Evolutionary conservation across 2,113 vertebrate genomes (phyloP).

Genomic region (Alaudala cheleensis): DNA sequence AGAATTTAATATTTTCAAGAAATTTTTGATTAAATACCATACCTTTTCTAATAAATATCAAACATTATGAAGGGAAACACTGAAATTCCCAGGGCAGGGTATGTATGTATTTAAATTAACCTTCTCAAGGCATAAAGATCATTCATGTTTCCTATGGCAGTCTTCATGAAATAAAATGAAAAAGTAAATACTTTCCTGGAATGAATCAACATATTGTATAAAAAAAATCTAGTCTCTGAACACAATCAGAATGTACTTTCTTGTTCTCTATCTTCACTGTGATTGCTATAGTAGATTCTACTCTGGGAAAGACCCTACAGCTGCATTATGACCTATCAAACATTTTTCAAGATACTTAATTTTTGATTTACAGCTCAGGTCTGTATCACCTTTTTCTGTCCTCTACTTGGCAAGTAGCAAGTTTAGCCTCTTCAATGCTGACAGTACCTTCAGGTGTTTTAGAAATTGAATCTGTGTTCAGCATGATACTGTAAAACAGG

Average conservation of each 20-base stretch:
- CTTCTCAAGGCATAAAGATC: background rate
- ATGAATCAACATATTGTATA: background rate
- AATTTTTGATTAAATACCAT: background rate
- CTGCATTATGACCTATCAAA: background rate
- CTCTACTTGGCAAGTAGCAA: background rate
- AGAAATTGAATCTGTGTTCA: conserved; percentile 57
- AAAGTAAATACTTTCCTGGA: background rate
- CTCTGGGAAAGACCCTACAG: background rate
- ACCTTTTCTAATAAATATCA: background rate
- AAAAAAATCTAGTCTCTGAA: background rate
- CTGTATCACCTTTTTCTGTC: background rate
- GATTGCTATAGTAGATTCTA: background rate
- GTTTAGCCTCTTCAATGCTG: conserved; percentile 32
- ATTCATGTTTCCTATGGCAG: background rate
- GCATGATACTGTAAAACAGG: conserved; percentile 24
- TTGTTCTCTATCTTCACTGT: background rate
- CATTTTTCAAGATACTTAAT: background rate
- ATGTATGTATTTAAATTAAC: background rate
- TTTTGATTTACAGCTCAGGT: conserved; percentile 29
- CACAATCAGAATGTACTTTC: background rate
- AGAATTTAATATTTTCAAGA: background rate
- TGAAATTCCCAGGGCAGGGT: accelerated
- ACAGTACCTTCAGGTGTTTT: conserved; percentile 45
- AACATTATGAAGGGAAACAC: background rate
- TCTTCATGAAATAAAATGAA: background rate